phyloP scores from a whole-genome alignment of 2,888 invertebrate genomes.

The Smittia sp. region DNA sequence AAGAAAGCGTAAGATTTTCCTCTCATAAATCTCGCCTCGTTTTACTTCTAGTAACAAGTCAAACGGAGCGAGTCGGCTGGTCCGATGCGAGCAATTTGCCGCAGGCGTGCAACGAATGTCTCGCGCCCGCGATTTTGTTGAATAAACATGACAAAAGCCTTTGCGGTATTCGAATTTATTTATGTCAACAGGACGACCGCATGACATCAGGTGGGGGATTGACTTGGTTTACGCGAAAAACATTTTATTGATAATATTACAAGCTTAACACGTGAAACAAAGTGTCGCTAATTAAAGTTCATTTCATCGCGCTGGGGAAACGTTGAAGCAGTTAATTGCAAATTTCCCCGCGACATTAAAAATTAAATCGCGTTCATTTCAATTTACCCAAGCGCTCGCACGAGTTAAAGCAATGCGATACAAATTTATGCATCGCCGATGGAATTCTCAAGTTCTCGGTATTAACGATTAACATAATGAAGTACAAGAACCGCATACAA shows the following conservation, averaged over 20 bases:
- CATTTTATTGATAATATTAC: no score
- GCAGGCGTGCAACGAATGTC: neutral
- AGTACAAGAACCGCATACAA: neutral
- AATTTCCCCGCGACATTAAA: neutral
- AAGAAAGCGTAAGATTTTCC: neutral
- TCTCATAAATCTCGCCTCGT: neutral
- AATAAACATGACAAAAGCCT: neutral
- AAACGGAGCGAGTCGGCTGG: neutral
- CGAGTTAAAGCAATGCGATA: no score
- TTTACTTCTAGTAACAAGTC: neutral
- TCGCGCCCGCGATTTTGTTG: neutral
- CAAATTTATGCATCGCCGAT: no score
- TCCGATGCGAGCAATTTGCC: neutral
- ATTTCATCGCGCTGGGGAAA: no score
- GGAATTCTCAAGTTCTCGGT: neutral
- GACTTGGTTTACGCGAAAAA: neutral
- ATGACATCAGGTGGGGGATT: neutral
- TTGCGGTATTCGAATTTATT: neutral
- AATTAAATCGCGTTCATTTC: constrained; percentile 31
- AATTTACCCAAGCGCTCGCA: neutral
- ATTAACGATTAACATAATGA: neutral
- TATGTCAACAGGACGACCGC: neutral
- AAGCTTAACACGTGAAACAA: neutral
- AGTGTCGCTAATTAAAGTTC: neutral
- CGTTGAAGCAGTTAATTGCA: no score